A percentile compares a stretch with the other conserved stretches of the same genome.
Conservation (phyloP, 2,113 vertebrate genomes). For the Etheostoma spectabile region DNA sequence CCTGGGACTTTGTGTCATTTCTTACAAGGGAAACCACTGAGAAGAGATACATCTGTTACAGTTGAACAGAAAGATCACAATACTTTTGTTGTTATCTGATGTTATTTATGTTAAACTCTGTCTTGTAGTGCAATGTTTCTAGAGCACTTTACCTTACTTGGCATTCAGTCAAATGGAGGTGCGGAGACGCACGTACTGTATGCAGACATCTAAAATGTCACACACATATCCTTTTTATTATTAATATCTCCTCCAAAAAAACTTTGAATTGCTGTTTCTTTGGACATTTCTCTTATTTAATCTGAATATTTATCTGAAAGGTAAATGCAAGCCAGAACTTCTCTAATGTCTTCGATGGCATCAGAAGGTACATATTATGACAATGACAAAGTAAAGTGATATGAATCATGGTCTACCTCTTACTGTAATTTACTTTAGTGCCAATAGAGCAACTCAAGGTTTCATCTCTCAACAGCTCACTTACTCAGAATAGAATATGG, state of each 20-base stretch:
- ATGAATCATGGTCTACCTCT: neutral
- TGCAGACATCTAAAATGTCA: neutral
- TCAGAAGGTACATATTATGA: neutral
- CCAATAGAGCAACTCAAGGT: neutral
- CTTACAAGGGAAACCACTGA: conserved; percentile 42
- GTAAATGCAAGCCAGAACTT: neutral
- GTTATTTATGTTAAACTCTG: conserved; percentile 55
- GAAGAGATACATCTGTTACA: conserved; percentile 72
- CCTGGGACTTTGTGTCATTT: conserved; percentile 29
- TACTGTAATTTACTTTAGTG: neutral
- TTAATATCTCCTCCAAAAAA: neutral
- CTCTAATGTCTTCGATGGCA: too few species aligned
- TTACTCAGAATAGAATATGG: too few species aligned
- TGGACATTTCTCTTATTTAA: neutral
- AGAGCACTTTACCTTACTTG: conserved; percentile 23
- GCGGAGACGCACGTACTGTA: too few species aligned
- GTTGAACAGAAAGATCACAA: conserved; percentile 59
- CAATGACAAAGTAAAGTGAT: neutral
- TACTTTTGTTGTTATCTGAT: conserved; percentile 41
- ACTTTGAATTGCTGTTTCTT: neutral
- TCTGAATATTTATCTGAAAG: neutral
- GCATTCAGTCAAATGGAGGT: conserved; percentile 19
- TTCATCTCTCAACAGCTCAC: too few species aligned
- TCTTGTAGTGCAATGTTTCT: conserved; percentile 34
- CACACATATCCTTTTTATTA: neutral